Evolutionary conservation across 2,113 vertebrate genomes (phyloP), one percentile per base, ranked within the genome.

Genomic region (Dryoscopus gambensis): DNA sequence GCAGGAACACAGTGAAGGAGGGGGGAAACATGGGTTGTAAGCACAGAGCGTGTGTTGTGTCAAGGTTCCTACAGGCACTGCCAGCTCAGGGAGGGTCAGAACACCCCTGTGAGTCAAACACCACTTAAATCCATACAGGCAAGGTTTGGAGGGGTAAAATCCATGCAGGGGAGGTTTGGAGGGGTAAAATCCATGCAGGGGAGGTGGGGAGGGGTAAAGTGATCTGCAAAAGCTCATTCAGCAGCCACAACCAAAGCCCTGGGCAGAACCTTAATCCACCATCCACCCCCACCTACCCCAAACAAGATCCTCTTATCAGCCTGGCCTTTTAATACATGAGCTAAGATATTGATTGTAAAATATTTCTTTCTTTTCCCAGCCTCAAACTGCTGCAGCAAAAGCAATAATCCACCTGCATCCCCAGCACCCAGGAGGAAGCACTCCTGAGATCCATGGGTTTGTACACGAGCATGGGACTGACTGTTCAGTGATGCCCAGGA

Each of bases 1-100:
- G 44, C 50, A 50, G 55, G 50, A 76, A 67, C 22, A 30, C n/a
- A 28, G 10, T 1, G 30, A 47, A 40, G 7, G 20, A 42, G 13
- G 31, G 24, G 7, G 42, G 68, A 21, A 44, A 1, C 10, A 22
- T 46, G 5, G 7, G 37, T 6, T 47, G 52, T 4, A n/a, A 65
- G 27, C 27, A n/a, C 60, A 35, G 35, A 65, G 37, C 0, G 0
- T 1, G 49, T 25, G 33, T 5, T 22, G 71, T 47, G 46, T n/a
- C 39, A 27, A 11, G 28, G 14, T 13, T 68, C 52, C 35, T 44
- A 21, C 20, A 62, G 42, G 28, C 79, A 46, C 33, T 23, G 5
- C 15, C 46, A 42, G 15, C 40, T 73, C 60, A 71, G 40, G 1
- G 1, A 12, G 39, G 31, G 15, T 64, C 57, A 63, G 49, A 80